Percentiles rank a stretch among this genome's conserved stretches.
Evolutionary conservation across 2,797 vertebrate species (phyloP).

Genomic region (Hylomyscus alleni): DNA sequence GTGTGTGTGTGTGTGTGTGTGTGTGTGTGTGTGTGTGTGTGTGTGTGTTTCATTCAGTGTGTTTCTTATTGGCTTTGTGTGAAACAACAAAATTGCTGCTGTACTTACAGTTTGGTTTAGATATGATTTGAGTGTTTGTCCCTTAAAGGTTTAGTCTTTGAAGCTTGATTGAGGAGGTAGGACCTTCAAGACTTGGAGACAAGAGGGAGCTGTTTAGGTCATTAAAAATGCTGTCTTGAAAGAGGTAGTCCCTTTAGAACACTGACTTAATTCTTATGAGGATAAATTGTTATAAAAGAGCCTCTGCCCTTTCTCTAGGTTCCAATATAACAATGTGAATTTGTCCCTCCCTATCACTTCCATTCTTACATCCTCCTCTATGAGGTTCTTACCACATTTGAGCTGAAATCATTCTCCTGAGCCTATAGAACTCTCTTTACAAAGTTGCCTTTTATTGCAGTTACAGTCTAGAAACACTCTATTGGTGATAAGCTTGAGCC

Average conservation of each 20-base stretch:
- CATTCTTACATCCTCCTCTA: neutral
- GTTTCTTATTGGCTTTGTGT: conserved; percentile 27
- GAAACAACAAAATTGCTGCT: neutral
- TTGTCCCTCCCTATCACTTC: neutral
- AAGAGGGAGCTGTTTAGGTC: neutral
- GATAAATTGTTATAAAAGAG: neutral
- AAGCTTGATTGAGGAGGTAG: neutral
- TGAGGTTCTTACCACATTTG: neutral
- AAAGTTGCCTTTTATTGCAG: neutral
- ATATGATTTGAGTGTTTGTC: neutral
- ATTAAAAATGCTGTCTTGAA: neutral
- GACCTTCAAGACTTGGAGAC: neutral
- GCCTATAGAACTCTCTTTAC: neutral
- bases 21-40: neutral
- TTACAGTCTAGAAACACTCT: neutral
- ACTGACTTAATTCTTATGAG: neutral
- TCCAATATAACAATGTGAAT: neutral
- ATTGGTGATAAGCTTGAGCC: neutral
- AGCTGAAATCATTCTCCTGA: neutral
- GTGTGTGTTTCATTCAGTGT: neutral
- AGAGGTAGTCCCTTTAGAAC: neutral
- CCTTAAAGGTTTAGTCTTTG: neutral
- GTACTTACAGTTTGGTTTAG: neutral
- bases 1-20: neutral
- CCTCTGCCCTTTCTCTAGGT: neutral